Conservation (phyloP, 1,140 invertebrate genomes). For the Zaprionus gabonicus region DNA sequence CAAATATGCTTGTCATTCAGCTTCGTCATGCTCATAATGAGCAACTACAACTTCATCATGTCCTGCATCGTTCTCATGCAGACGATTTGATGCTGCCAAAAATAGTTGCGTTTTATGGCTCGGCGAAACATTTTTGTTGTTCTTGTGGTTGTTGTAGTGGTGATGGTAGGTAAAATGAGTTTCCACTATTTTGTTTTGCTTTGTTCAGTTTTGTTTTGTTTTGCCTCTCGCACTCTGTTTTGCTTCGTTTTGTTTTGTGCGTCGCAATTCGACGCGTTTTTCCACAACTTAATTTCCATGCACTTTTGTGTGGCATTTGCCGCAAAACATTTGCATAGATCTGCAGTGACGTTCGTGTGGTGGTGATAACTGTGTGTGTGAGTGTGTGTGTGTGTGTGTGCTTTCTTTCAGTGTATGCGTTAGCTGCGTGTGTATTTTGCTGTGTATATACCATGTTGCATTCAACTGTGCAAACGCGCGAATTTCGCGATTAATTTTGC, state of each 20-base stretch:
- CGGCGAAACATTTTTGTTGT: constrained; percentile 23
- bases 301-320: constrained; percentile 59
- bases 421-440: background rate
- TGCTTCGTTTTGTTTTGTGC: constrained; percentile 27
- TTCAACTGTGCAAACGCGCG: constrained; percentile 43
- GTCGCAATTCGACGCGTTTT: constrained; percentile 26
- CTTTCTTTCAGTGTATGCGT: background rate
- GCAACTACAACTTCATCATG: constrained; percentile 4
- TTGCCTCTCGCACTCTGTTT: background rate
- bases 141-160: constrained; percentile 21
- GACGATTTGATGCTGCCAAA: constrained; percentile 67
- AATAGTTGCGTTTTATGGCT: constrained; percentile 79
- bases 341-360: constrained; percentile 11
- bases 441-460: constrained; percentile 33
- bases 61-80: constrained; percentile 10
- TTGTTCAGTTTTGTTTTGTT: constrained; percentile 17
- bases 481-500: constrained; percentile 70
- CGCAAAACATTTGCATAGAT: constrained; percentile 58
- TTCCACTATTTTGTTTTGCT: constrained; percentile 51
- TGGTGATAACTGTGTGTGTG: background rate
- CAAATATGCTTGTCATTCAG: constrained; percentile 25
- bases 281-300: constrained; percentile 60
- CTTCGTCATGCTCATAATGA: constrained; percentile 12
- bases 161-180: constrained; percentile 66
- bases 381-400: background rate